Percentiles rank a stretch among this genome's conserved stretches.
Evolutionary conservation across 2,797 vertebrate species (phyloP).

Genomic region (Pangasius larnaudii): DNA sequence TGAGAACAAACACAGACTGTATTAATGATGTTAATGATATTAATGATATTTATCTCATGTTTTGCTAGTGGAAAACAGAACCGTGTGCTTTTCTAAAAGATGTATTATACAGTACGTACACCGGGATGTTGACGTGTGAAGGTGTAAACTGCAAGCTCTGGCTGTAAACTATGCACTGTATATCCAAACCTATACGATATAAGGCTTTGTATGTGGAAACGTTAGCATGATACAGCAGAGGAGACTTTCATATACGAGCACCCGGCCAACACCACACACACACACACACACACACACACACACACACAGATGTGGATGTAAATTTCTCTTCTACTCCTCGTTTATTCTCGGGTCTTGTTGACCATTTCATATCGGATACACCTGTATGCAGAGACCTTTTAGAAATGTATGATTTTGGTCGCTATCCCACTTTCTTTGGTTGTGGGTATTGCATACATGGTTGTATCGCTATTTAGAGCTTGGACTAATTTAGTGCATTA

Average conservation of each 20-base stretch:
- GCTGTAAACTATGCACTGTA: constrained; percentile 88
- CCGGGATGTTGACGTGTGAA: constrained; percentile 66
- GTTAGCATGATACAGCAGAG: constrained; percentile 72
- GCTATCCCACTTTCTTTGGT: constrained; percentile 44
- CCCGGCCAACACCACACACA: background rate
- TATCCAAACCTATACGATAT: constrained; percentile 72
- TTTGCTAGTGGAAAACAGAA: constrained; percentile 35
- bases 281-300: background rate
- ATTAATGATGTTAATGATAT: constrained; percentile 10
- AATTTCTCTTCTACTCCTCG: constrained; percentile 29
- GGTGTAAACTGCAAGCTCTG: constrained; percentile 71
- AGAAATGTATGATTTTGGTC: constrained; percentile 40
- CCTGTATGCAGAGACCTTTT: constrained; percentile 40
- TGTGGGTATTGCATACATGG: constrained; percentile 53
- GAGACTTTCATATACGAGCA: constrained; percentile 41
- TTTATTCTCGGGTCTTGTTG: constrained; percentile 22
- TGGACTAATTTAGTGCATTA: constrained; percentile 30
- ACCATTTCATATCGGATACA: constrained; percentile 42
- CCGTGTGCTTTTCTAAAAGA: constrained; percentile 54
- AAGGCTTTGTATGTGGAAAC: constrained; percentile 62
- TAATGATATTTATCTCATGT: constrained; percentile 14
- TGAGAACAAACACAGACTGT: constrained; percentile 35
- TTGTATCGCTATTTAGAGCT: constrained; percentile 39
- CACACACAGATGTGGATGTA: background rate
- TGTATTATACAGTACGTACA: constrained; percentile 67